Percentiles rank a stretch among this genome's conserved stretches.
phyloP scores from a whole-genome alignment of 2,113 vertebrate genomes.

The Calyptommatus sinebrachiatus region DNA sequence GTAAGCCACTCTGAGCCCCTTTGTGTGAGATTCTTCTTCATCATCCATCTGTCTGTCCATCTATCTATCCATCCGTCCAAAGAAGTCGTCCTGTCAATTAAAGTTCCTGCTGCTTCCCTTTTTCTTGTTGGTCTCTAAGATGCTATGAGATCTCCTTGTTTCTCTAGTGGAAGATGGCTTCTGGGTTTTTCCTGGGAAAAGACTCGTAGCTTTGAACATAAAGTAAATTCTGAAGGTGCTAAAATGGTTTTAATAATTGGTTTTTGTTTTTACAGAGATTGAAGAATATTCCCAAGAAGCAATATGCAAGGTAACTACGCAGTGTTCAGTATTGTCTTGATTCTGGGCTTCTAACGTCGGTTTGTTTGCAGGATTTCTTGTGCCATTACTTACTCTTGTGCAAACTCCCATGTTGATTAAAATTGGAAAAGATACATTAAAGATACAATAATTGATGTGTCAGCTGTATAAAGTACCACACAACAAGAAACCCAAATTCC shows the following conservation, averaged over 20 bases:
- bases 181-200: neutral
- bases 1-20: too few species aligned
- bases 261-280: conserved; percentile 45
- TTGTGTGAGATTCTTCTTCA: too few species aligned
- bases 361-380: neutral
- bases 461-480: neutral
- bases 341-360: neutral
- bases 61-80: too few species aligned
- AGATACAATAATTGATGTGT: neutral
- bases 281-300: conserved; percentile 63
- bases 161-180: too few species aligned
- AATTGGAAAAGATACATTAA: neutral
- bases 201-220: neutral
- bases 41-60: too few species aligned
- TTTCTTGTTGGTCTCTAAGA: too few species aligned
- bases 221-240: neutral
- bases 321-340: neutral
- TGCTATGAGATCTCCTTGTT: neutral
- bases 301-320: conserved; percentile 63
- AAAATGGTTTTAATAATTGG: conserved; percentile 2
- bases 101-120: too few species aligned
- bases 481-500: neutral
- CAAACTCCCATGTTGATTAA: neutral
- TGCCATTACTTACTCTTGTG: neutral
- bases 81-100: too few species aligned